Evolutionary conservation across 2,797 vertebrate species (phyloP).

Genomic region (Falco berigora): DNA sequence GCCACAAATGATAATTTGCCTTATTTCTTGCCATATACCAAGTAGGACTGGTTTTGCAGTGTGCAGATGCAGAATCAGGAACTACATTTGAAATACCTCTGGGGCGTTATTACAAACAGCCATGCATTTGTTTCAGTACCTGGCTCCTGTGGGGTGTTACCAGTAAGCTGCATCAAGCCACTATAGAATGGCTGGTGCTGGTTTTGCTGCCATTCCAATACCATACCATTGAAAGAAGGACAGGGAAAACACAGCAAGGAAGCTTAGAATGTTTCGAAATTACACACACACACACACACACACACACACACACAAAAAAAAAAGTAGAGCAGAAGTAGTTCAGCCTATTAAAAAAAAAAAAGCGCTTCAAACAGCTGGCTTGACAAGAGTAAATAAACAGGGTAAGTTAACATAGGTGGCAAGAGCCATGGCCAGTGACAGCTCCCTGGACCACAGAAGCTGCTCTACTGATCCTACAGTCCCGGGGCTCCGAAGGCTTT

Average conservation of each 20-base stretch:
- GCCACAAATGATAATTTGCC: neutral
- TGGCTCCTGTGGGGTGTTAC: neutral
- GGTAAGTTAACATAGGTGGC: fast-evolving
- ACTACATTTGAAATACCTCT: neutral
- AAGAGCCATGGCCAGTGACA: neutral
- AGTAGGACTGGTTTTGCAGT: neutral
- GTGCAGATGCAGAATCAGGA: neutral
- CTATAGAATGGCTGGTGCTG: neutral
- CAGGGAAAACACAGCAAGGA: neutral
- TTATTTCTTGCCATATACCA: neutral
- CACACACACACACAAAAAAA: too few relatives aligned
- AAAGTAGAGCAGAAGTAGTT: neutral
- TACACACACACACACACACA: too few relatives aligned
- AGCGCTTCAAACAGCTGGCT: neutral
- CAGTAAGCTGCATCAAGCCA: neutral
- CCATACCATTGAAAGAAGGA: fast-evolving
- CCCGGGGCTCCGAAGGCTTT: neutral
- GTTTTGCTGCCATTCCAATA: neutral
- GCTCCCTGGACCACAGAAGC: neutral
- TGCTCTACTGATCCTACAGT: neutral
- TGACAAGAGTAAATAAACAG: neutral
- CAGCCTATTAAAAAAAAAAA: neutral
- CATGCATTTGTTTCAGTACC: neutral
- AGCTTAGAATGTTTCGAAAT: neutral
- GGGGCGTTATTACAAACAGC: neutral